Percentiles rank a stretch among this genome's conserved stretches.
These are phyloP conservation scores for Copidosoma aretas DNA, from an alignment of 2,888 invertebrate species.

Conservation along the genomic window DNA sequence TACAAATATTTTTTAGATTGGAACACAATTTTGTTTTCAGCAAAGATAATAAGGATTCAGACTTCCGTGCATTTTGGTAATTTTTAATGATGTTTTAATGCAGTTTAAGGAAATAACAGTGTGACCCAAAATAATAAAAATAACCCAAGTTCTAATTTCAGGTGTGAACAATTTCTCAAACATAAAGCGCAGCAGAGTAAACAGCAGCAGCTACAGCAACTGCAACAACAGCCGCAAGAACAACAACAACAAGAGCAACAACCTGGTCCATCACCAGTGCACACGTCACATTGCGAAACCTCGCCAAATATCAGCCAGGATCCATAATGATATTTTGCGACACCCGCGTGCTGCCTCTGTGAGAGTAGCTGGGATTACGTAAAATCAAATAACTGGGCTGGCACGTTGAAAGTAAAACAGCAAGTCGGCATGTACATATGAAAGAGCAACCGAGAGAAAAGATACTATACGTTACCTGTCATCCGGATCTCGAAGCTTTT, in stretches of 20 bases:
- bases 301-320: constrained; percentile 57
- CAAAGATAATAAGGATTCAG: too few species aligned
- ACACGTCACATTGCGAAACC: constrained; percentile 50
- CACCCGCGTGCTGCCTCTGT: constrained; percentile 49
- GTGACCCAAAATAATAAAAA: too few species aligned
- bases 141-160: too few species aligned
- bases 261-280: constrained; percentile 50
- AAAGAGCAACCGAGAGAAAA: constrained; percentile 23
- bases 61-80: too few species aligned
- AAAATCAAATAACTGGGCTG: constrained; percentile 28
- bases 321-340: constrained; percentile 54
- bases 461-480: constrained; percentile 24
- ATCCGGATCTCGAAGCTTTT: constrained; percentile 28
- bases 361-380: constrained; percentile 46
- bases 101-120: too few species aligned
- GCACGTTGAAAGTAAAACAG: constrained; percentile 32
- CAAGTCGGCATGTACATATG: constrained; percentile 39
- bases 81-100: too few species aligned
- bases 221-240: constrained; percentile 37
- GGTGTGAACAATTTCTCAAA: too few species aligned
- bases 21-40: too few species aligned
- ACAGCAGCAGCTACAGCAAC: constrained; percentile 12
- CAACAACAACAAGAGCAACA: constrained; percentile 45
- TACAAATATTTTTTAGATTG: too few species aligned
- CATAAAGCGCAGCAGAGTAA: too few species aligned